Conservation (phyloP, 2,888 invertebrate species). For the Piscicola geometra region DNA sequence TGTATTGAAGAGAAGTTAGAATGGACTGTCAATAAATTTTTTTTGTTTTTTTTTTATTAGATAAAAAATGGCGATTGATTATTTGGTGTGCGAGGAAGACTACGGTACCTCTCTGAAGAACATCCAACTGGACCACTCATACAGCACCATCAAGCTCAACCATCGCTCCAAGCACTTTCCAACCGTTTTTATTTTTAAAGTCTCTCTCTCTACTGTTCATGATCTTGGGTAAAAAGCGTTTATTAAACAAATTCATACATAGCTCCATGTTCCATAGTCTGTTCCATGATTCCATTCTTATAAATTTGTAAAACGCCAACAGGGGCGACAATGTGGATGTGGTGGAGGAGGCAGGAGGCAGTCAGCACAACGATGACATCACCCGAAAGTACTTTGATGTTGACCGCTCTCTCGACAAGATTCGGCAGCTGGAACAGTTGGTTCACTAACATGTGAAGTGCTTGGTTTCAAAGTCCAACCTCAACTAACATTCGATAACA, state of each 20-base stretch:
- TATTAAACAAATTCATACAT: background rate
- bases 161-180: conserved; percentile 7
- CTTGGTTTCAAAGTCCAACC: background rate
- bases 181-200: conserved; percentile 4
- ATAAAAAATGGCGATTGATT: background rate
- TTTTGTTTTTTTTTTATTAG: too few relatives aligned
- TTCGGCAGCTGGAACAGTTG: background rate
- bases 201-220: background rate
- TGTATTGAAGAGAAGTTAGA: too few relatives aligned
- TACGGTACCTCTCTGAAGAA: background rate
- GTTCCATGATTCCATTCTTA: background rate
- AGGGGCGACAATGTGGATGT: background rate
- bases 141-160: background rate
- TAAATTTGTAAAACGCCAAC: background rate
- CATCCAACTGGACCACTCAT: background rate
- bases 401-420: background rate
- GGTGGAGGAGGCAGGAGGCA: background rate
- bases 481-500: background rate
- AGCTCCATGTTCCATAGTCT: background rate
- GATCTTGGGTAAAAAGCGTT: background rate
- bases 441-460: background rate
- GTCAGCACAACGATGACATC: background rate
- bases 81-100: background rate
- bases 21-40: too few relatives aligned
- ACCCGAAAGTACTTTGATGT: background rate